A percentile compares a stretch with the other conserved stretches of the same genome.
Evolutionary conservation across 2,797 vertebrate genomes (phyloP).

Genomic region (Sarcophilus harrisii): DNA sequence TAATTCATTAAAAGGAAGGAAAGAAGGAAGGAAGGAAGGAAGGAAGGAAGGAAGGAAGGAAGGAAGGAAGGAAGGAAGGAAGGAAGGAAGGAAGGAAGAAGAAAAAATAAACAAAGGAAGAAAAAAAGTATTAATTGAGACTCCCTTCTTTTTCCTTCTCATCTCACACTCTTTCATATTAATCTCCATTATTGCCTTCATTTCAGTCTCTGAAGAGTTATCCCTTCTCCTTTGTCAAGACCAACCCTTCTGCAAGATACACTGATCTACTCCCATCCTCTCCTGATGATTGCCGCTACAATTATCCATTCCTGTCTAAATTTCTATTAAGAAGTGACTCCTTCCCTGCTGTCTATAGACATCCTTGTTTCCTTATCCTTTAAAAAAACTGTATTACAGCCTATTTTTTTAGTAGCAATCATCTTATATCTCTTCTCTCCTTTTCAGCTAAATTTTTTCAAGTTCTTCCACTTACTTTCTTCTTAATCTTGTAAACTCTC

Average conservation of each 20-base stretch:
- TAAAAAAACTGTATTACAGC: background rate
- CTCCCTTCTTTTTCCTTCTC: background rate
- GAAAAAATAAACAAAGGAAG: too few species aligned
- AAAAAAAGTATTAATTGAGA: background rate
- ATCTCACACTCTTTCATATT: background rate
- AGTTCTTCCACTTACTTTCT: background rate
- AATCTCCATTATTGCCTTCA: background rate
- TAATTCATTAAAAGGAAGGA: background rate
- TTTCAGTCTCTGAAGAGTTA: background rate
- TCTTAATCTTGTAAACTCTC: background rate
- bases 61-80: too few species aligned
- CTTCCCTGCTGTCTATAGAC: background rate
- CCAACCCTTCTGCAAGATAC: background rate
- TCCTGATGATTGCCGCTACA: background rate
- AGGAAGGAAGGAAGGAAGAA: too few species aligned
- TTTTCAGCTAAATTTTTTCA: background rate
- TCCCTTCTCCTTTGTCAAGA: background rate
- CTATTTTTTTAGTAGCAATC: background rate
- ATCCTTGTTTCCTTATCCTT: background rate
- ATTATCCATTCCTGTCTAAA: background rate
- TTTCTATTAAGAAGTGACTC: background rate
- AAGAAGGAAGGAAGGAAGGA: background rate
- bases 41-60: fast-evolving
- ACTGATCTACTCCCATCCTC: background rate
- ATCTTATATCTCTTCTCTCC: background rate